A percentile compares a stretch with the other conserved stretches of the same genome.
phyloP scores from a whole-genome alignment of 2,113 vertebrate species.

The Phalacrocorax brasilianus region DNA sequence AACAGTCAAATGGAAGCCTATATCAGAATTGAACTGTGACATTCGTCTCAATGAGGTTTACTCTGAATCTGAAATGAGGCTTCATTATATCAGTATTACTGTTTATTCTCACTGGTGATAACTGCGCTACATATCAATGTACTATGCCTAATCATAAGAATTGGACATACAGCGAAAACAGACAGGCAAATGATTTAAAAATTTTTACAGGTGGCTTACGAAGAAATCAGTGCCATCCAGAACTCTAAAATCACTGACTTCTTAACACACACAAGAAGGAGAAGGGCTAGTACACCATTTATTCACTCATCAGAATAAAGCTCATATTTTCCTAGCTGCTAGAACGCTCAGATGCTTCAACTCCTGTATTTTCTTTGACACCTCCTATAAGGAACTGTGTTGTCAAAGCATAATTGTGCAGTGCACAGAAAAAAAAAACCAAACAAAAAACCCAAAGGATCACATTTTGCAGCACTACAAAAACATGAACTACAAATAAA shows the following conservation, averaged over 20 bases:
- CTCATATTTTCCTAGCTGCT: neutral
- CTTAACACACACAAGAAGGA: neutral
- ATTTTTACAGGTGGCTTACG: neutral
- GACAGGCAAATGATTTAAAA: neutral
- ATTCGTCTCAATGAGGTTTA: neutral
- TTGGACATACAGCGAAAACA: neutral
- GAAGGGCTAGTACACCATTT: neutral
- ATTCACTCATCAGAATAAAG: neutral
- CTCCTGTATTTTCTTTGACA: neutral
- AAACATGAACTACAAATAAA: neutral
- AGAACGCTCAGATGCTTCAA: neutral
- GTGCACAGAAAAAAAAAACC: neutral
- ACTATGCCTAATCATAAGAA: fast-evolving
- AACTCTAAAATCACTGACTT: neutral
- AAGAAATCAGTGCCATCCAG: neutral
- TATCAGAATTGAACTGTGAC: neutral
- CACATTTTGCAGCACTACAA: neutral
- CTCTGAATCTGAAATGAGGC: neutral
- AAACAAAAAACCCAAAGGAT: neutral
- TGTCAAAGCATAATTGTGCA: neutral
- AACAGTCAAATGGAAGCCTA: neutral
- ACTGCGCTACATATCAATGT: neutral
- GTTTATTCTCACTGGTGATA: neutral
- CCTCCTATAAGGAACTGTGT: neutral
- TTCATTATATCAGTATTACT: neutral